Percentiles rank a stretch among this genome's conserved stretches.
Conservation (phyloP, 1,140 invertebrate species). For the Leptestheria dahalacensis region DNA sequence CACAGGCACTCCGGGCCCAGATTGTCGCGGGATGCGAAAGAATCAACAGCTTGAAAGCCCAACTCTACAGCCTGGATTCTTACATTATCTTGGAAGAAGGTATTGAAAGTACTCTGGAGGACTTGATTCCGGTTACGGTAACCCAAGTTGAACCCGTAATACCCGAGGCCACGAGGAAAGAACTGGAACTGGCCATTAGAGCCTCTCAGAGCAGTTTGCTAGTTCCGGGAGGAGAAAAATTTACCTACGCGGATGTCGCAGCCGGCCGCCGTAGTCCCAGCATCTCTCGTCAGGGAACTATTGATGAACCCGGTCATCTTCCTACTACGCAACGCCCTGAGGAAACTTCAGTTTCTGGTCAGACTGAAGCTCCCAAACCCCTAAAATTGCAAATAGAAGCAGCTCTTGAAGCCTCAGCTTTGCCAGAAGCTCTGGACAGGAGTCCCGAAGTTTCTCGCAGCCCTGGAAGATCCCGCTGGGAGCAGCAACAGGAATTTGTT, state of each 20-base stretch:
- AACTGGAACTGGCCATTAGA: background rate
- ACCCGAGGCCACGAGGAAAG: background rate
- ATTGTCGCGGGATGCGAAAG: constrained; percentile 45
- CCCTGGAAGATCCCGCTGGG: constrained; percentile 12
- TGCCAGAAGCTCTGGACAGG: background rate
- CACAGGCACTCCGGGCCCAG: constrained; percentile 50
- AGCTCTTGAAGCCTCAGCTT: background rate
- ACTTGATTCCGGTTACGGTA: background rate
- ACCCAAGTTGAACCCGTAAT: background rate
- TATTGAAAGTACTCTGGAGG: background rate
- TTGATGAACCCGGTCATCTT: background rate
- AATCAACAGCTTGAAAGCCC: constrained; percentile 46
- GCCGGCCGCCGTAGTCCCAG: constrained; percentile 33
- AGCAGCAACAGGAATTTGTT: constrained; percentile 8
- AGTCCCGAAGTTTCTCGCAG: constrained; percentile 1
- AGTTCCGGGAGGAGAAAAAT: constrained; percentile 8
- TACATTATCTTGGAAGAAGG: constrained; percentile 30
- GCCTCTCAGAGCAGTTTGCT: background rate
- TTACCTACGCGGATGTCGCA: constrained; percentile 38
- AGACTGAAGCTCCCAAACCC: background rate
- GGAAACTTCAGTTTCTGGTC: background rate
- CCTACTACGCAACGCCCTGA: background rate
- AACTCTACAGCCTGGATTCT: constrained; percentile 55
- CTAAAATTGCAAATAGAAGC: background rate
- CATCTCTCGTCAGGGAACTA: constrained; percentile 12